These are phyloP conservation scores for Dryobota labecula DNA, from an alignment of 2,888 invertebrate species.

Conservation along the genomic window DNA sequence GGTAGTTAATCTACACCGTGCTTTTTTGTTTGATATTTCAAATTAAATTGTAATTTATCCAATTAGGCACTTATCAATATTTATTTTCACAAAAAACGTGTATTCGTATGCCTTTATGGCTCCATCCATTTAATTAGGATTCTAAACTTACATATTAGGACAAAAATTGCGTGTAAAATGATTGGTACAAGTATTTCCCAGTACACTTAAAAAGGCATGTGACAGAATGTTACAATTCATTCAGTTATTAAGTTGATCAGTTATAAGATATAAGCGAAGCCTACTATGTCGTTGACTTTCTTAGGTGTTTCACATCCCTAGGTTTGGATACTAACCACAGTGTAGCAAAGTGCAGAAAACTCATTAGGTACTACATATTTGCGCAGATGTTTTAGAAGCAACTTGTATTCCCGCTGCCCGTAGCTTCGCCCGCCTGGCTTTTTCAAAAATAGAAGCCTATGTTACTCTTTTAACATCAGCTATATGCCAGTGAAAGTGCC, in stretches of 20 bases:
- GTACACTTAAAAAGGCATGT: slow-evolving; percentile 40
- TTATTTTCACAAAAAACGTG: slow-evolving; percentile 9
- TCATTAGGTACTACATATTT: not conserved
- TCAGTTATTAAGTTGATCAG: slow-evolving; percentile 54
- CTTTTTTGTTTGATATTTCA: not conserved
- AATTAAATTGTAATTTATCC: slow-evolving; percentile 27
- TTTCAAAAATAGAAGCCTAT: too few species aligned
- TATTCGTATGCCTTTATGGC: not conserved
- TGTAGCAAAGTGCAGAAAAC: slow-evolving; percentile 13
- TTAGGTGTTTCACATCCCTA: slow-evolving; percentile 29
- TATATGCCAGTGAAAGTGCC: too few species aligned
- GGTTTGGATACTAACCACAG: not conserved
- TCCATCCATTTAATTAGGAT: slow-evolving; percentile 7
- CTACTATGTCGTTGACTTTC: slow-evolving; percentile 51
- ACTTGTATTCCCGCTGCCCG: too few species aligned
- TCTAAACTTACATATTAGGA: slow-evolving; percentile 7
- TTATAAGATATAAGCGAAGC: slow-evolving; percentile 31
- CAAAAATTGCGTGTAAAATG: slow-evolving; percentile 26
- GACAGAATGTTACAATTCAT: slow-evolving; percentile 52
- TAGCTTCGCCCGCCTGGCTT: too few species aligned
- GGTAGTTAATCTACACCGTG: not conserved
- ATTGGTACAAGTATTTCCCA: slow-evolving; percentile 32
- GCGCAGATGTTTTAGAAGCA: not conserved
- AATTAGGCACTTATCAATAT: slow-evolving; percentile 20
- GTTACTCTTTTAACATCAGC: too few species aligned